phyloP scores from a whole-genome alignment of 2,113 vertebrate species.

The Ammodytes dubius region DNA sequence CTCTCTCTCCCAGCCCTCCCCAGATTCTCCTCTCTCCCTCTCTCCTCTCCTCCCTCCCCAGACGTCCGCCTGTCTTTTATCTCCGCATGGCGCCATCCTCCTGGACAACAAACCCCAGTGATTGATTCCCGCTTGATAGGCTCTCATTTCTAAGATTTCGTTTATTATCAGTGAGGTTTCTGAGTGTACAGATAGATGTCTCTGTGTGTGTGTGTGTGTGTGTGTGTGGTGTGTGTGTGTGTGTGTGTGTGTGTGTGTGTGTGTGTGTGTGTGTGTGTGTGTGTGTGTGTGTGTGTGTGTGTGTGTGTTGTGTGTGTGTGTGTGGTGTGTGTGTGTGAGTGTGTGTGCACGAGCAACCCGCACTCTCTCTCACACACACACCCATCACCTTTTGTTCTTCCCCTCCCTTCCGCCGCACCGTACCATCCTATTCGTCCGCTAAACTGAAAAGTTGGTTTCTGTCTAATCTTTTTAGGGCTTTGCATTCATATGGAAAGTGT shows the following conservation, averaged over 20 bases:
- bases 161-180: constrained; percentile 96
- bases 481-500: constrained; percentile 64
- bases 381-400: constrained; percentile 73
- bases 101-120: constrained; percentile 95
- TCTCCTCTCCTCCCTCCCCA: constrained; percentile 73
- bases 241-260: constrained; percentile 20
- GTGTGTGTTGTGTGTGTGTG: constrained; percentile 31
- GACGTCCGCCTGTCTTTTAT: constrained; percentile 91
- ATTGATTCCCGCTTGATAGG: constrained; percentile 98
- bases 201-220: constrained; percentile 30
- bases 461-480: constrained; percentile 41
- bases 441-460: constrained; percentile 46
- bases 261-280: not conserved
- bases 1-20: not conserved
- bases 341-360: constrained; percentile 3
- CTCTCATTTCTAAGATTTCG: constrained; percentile 93
- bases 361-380: constrained; percentile 27
- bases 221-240: constrained; percentile 31
- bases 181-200: constrained; percentile 68
- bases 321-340: constrained; percentile 27
- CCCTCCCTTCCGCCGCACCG: constrained; percentile 28
- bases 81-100: constrained; percentile 95
- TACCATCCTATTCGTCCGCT: constrained; percentile 67
- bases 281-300: constrained; percentile 27
- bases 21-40: constrained; percentile 56